These are phyloP conservation scores for Xestobium rufovillosum DNA, from an alignment of 2,888 invertebrate genomes.

Conservation along the genomic window DNA sequence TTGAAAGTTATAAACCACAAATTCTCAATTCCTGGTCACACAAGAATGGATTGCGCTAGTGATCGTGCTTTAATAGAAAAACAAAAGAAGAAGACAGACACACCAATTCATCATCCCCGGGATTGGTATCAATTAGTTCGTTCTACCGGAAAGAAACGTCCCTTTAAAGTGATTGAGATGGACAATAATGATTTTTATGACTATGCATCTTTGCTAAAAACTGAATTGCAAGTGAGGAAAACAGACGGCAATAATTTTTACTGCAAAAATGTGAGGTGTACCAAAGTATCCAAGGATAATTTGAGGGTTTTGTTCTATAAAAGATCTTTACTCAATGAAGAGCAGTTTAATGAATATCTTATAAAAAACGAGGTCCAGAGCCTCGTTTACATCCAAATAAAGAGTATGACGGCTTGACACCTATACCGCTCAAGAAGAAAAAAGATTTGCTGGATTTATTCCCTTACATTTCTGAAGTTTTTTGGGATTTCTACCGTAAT, in stretches of 20 bases:
- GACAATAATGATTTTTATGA: neutral
- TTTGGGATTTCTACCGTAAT: slow-evolving; percentile 1
- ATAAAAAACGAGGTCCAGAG: neutral
- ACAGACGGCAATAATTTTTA: neutral
- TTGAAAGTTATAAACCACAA: neutral
- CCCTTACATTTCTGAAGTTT: neutral
- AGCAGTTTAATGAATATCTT: no score
- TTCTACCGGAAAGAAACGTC: neutral
- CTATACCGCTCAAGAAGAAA: neutral
- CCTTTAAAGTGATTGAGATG: neutral
- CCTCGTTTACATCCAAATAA: neutral
- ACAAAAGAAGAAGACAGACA: neutral
- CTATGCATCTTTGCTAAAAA: neutral
- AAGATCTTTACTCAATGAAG: no score
- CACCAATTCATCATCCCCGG: neutral
- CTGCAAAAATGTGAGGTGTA: neutral
- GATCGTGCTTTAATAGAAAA: slow-evolving; percentile 1
- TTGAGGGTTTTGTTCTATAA: neutral
- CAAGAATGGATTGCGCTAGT: neutral
- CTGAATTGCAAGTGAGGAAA: neutral
- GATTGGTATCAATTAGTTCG: neutral
- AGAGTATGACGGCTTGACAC: neutral
- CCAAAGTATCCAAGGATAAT: neutral
- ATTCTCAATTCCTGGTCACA: neutral
- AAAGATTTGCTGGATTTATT: slow-evolving; percentile 2